Conservation (phyloP, 2,113 vertebrate species). For the Lycocorax pyrrhopterus region DNA sequence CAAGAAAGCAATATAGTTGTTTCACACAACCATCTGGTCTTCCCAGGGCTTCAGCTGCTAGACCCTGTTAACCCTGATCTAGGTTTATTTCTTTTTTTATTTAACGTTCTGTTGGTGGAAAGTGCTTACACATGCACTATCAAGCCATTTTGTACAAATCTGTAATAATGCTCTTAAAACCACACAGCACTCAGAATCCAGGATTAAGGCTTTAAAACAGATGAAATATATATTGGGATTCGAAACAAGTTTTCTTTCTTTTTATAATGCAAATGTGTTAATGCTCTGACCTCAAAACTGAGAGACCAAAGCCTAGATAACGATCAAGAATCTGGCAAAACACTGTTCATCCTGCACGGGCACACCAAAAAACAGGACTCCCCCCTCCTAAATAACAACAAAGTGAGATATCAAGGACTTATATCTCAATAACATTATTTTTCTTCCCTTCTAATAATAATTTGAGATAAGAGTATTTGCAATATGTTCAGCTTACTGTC, state of each 20-base stretch:
- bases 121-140: constrained; percentile 33
- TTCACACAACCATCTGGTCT: constrained; percentile 20
- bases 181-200: constrained; percentile 33
- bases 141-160: constrained; percentile 53
- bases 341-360: not conserved
- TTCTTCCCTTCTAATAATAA: not conserved
- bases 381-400: not conserved
- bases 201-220: constrained; percentile 51
- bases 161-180: constrained; percentile 47
- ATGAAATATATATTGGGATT: constrained; percentile 57
- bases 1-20: not conserved
- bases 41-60: not conserved
- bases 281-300: constrained; percentile 18
- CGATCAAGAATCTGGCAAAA: not conserved
- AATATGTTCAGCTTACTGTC: not conserved
- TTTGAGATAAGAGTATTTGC: not conserved
- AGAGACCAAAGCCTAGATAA: constrained; percentile 9
- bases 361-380: not conserved
- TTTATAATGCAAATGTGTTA: constrained; percentile 53
- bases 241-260: constrained; percentile 55
- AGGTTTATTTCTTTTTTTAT: constrained; percentile 1
- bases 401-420: not conserved
- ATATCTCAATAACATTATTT: not conserved
- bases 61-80: constrained; percentile 11
- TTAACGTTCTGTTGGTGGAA: constrained; percentile 34